phyloP scores from a whole-genome alignment of 2,888 invertebrate species.

The Sympetrum striolatum region DNA sequence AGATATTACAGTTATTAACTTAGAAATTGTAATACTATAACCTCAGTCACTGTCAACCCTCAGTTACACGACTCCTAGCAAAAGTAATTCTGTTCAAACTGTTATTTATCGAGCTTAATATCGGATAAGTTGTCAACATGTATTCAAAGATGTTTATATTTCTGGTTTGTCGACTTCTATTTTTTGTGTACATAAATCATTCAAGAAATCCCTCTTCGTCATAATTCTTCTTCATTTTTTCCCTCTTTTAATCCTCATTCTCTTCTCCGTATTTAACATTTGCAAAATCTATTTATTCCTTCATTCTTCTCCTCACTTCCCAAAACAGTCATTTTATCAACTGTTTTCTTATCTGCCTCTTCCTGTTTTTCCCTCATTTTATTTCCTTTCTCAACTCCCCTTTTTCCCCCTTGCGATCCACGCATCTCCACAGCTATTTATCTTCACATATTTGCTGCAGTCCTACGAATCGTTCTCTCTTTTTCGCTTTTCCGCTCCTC shows the following conservation, averaged over 20 bases:
- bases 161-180: no score
- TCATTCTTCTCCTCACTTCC: background rate
- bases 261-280: background rate
- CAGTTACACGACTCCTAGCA: no score
- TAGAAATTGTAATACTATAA: no score
- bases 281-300: background rate
- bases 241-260: background rate
- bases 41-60: no score
- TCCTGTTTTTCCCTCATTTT: background rate
- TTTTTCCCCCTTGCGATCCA: background rate
- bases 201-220: background rate
- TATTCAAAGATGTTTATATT: no score
- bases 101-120: no score
- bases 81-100: no score
- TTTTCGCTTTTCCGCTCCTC: background rate
- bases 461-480: background rate
- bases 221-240: background rate
- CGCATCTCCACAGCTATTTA: background rate
- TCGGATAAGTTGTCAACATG: no score
- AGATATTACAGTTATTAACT: no score
- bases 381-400: background rate
- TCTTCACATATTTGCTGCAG: conserved; percentile 12
- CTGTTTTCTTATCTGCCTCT: background rate
- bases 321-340: background rate
- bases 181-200: no score